A percentile compares a stretch with the other conserved stretches of the same genome.
Conservation (phyloP, 2,888 invertebrate species). For the Dynastes tityus region DNA sequence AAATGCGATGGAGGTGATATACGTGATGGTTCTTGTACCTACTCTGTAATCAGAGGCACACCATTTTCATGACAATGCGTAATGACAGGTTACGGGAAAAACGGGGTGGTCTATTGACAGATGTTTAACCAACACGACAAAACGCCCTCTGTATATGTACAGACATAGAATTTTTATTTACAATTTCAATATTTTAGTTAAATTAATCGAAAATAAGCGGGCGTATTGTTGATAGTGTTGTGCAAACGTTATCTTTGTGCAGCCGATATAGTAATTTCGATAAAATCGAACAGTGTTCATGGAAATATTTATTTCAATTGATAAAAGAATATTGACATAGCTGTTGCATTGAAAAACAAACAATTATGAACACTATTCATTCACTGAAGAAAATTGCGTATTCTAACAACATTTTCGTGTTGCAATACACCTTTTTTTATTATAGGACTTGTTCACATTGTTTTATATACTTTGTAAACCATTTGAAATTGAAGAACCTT, state of each 20-base stretch:
- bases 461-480: no score
- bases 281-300: not conserved
- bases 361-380: no score
- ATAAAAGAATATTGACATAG: no score
- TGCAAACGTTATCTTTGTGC: not conserved
- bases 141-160: conserved; percentile 39
- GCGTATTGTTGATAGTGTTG: not conserved
- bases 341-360: no score
- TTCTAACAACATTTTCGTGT: no score
- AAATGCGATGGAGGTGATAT: conserved; percentile 61
- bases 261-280: conserved; percentile 3
- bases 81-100: conserved; percentile 68
- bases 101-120: conserved; percentile 70
- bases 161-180: conserved; percentile 15
- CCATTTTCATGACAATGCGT: conserved; percentile 67
- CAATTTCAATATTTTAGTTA: conserved; percentile 37
- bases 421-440: no score
- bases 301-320: not conserved
- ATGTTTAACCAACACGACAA: conserved; percentile 67
- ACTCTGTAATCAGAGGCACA: conserved; percentile 63
- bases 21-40: conserved; percentile 47
- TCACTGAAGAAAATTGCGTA: no score
- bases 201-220: conserved; percentile 18
- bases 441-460: no score
- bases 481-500: no score